A percentile compares a stretch with the other conserved stretches of the same genome.
These are phyloP conservation scores for Cecidostiba fungosa DNA, from an alignment of 2,888 invertebrate genomes.

Conservation along the genomic window DNA sequence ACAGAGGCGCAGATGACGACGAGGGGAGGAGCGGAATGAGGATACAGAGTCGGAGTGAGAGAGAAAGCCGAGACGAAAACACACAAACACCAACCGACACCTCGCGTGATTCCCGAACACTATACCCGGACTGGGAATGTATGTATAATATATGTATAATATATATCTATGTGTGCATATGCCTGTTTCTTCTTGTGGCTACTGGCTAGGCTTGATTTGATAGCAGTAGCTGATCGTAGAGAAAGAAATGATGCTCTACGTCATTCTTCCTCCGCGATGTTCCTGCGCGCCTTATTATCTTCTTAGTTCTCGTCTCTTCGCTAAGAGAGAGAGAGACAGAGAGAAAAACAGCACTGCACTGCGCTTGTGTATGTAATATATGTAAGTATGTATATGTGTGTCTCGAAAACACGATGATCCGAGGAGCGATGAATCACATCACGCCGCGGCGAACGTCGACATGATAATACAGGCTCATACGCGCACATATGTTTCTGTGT, in stretches of 20 bases:
- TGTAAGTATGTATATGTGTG: neutral
- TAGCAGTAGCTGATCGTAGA: neutral
- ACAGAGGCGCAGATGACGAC: conserved; percentile 44
- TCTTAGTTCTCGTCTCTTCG: neutral
- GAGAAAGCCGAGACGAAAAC: neutral
- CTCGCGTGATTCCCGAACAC: conserved; percentile 48
- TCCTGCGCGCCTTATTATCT: neutral
- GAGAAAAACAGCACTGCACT: neutral
- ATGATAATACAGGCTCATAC: neutral
- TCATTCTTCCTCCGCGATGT: neutral
- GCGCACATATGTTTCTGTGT: conserved; percentile 5
- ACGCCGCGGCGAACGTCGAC: conserved; percentile 1
- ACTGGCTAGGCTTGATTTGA: neutral
- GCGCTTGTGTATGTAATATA: neutral
- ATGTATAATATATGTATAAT: neutral
- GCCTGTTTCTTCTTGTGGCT: neutral
- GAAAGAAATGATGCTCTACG: neutral
- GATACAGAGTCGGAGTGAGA: conserved; percentile 2
- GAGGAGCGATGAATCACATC: conserved; percentile 18
- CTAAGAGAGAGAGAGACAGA: neutral
- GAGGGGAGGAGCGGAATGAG: conserved; percentile 9
- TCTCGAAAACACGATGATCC: neutral
- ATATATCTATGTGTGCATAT: neutral
- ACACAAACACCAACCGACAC: conserved; percentile 33
- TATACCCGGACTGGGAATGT: neutral